Conservation (phyloP, 35 echinoderm and acorn worm genomes). For the Lytechinus variegatus region DNA sequence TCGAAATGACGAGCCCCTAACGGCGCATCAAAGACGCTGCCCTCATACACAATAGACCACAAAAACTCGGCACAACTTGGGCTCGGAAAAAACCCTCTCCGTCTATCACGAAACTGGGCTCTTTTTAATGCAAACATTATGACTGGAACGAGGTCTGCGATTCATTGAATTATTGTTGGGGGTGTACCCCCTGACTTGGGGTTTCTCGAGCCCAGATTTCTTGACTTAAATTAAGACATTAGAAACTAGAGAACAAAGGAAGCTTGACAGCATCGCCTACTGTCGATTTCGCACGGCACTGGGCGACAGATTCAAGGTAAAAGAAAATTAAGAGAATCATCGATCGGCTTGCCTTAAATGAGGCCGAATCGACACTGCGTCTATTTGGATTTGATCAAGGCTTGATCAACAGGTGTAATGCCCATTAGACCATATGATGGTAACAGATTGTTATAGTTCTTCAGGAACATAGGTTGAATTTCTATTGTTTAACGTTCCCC, state of each 20-base stretch:
- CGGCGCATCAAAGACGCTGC: constrained; percentile 25
- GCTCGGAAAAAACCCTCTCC: neutral
- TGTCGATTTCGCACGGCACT: neutral
- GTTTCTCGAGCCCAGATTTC: neutral
- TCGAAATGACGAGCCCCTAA: constrained; percentile 31
- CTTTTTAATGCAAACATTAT: constrained; percentile 30
- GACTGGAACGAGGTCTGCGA: constrained; percentile 23
- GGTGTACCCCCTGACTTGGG: constrained; percentile 19
- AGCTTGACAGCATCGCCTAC: neutral
- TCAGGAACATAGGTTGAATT: neutral
- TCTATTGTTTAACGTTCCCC: neutral
- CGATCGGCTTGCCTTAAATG: neutral
- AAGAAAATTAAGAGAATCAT: neutral
- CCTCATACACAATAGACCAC: constrained; percentile 46
- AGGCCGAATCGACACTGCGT: neutral
- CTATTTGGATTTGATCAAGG: neutral
- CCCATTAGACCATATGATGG: neutral
- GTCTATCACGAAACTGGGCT: neutral
- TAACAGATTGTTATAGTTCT: neutral
- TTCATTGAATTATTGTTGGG: neutral
- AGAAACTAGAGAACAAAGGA: constrained; percentile 34
- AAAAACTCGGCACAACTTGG: constrained; percentile 44
- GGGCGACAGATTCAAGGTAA: neutral
- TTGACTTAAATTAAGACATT: constrained; percentile 28
- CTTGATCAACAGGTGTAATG: neutral